phyloP scores from a whole-genome alignment of 1,140 invertebrate species.

The Calephelis nemesis region DNA sequence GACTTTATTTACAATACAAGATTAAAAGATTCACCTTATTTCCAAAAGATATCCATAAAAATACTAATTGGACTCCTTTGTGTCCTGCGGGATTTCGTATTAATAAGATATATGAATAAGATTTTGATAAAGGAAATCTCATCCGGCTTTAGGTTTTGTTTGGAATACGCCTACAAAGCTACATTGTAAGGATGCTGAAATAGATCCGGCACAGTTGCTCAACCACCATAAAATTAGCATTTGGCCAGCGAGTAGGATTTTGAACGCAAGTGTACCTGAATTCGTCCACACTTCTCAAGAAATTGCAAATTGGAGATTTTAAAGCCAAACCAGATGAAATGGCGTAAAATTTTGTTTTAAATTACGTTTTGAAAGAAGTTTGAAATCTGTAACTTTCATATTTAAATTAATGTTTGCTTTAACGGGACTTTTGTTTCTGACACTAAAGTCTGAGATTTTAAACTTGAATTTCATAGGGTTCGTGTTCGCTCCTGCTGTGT shows the following conservation, averaged over 20 bases:
- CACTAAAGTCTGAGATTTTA: too few relatives aligned
- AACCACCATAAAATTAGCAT: conserved; percentile 80
- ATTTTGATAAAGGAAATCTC: conserved; percentile 13
- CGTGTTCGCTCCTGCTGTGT: too few relatives aligned
- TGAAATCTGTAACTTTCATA: too few relatives aligned
- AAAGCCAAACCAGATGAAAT: neutral
- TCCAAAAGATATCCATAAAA: neutral
- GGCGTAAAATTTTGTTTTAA: neutral
- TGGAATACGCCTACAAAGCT: conserved; percentile 66
- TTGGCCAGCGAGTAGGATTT: conserved; percentile 72
- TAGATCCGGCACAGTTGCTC: conserved; percentile 73
- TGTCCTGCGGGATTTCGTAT: conserved; percentile 2
- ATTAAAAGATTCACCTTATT: neutral
- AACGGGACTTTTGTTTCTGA: too few relatives aligned
- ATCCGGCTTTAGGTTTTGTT: conserved; percentile 29
- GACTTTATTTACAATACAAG: too few relatives aligned
- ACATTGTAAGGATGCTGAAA: conserved; percentile 63
- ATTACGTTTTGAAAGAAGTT: neutral
- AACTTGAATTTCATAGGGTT: too few relatives aligned
- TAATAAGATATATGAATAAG: conserved; percentile 18
- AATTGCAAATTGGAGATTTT: conserved; percentile 48
- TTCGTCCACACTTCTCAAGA: conserved; percentile 58
- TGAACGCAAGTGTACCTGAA: conserved; percentile 67
- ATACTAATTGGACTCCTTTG: conserved; percentile 10
- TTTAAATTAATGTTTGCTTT: too few relatives aligned